Evolutionary conservation across 2,113 vertebrate genomes (phyloP).

Genomic region (Etia nguti): DNA sequence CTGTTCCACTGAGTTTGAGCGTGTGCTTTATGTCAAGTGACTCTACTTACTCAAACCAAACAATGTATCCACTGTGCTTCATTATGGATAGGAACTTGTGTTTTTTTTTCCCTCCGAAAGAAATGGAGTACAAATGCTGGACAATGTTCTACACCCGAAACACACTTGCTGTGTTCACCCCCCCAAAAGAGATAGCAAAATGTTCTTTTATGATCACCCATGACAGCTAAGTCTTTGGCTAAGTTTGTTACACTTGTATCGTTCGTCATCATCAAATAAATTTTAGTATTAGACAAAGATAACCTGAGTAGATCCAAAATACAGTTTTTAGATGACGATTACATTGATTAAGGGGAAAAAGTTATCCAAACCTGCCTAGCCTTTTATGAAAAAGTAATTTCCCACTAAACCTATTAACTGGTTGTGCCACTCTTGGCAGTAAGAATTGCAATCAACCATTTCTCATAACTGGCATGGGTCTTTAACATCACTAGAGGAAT

Average conservation of each 20-base stretch:
- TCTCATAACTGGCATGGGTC: not conserved
- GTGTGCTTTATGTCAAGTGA: conserved; percentile 56
- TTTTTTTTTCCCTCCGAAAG: not conserved
- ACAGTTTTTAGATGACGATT: not conserved
- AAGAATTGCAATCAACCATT: not conserved
- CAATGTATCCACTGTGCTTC: conserved; percentile 54
- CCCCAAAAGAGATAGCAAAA: not conserved
- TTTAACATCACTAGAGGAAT: not conserved
- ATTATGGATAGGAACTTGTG: not conserved
- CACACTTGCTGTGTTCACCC: not conserved
- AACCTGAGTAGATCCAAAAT: not conserved
- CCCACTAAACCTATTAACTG: not conserved
- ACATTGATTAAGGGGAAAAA: not conserved
- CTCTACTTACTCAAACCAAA: conserved; percentile 60
- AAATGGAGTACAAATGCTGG: not conserved
- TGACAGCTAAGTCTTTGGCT: not conserved
- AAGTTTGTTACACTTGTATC: not conserved
- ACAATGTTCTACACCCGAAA: not conserved
- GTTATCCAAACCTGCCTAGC: not conserved
- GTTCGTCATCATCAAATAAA: not conserved
- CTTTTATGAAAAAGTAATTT: not conserved
- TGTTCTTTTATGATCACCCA: not conserved
- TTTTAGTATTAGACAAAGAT: not conserved
- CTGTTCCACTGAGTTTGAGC: conserved; percentile 2
- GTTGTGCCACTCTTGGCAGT: not conserved